These are phyloP conservation scores for Crotophaga sulcirostris DNA, from an alignment of 2,113 vertebrate genomes.

Conservation along the genomic window DNA sequence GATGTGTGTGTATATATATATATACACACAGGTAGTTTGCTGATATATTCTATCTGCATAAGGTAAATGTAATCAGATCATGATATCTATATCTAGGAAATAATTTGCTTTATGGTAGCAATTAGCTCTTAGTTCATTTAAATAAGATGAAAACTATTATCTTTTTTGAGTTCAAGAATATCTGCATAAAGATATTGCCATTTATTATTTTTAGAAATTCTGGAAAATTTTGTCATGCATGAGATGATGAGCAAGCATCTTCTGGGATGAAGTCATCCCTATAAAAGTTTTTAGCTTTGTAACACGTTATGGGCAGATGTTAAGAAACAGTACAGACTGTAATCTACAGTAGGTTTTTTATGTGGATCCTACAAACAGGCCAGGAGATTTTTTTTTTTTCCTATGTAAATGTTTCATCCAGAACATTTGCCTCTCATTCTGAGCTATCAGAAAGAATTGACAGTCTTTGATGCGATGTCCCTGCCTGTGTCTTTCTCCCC, in stretches of 20 bases:
- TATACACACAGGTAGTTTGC: neutral
- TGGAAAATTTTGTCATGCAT: neutral
- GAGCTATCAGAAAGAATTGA: neutral
- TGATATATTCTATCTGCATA: neutral
- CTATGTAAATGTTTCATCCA: neutral
- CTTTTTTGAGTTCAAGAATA: neutral
- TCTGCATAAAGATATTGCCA: neutral
- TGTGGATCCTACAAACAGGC: neutral
- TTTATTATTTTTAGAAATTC: conserved; percentile 44
- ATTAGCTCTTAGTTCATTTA: neutral
- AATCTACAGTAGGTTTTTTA: neutral
- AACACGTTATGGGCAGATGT: conserved; percentile 44
- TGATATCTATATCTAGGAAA: neutral
- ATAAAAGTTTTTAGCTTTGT: conserved; percentile 27
- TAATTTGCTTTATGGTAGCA: neutral
- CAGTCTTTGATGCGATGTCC: neutral
- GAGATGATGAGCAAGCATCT: neutral
- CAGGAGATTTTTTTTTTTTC: neutral
- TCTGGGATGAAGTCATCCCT: neutral
- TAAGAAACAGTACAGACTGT: neutral
- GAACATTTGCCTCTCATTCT: neutral
- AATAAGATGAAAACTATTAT: neutral
- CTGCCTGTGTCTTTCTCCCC: accelerated
- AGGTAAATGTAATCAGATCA: neutral
- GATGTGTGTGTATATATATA: neutral